Evolutionary conservation across 2,797 vertebrate genomes (phyloP).

Genomic region (Spondyliosoma cantharus): DNA sequence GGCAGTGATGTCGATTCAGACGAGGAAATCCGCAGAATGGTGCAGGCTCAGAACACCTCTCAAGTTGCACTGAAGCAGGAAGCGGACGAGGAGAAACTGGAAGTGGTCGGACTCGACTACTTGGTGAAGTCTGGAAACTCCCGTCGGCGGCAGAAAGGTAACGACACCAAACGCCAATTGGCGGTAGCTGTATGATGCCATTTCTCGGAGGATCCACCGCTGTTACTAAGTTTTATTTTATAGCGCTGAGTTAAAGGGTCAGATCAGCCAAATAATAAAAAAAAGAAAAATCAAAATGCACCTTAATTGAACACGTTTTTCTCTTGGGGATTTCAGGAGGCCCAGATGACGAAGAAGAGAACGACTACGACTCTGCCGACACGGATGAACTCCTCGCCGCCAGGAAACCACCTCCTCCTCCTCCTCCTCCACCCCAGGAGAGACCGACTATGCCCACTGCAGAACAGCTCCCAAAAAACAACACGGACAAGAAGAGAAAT

Average conservation of each 20-base stretch:
- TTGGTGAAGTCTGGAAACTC: slow-evolving; percentile 73
- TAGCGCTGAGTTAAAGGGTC: too few species aligned
- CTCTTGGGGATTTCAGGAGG: slow-evolving; percentile 39
- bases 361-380: slow-evolving; percentile 88
- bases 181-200: too few species aligned
- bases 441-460: not conserved
- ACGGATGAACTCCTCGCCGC: slow-evolving; percentile 91
- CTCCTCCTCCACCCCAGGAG: not conserved
- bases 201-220: not conserved
- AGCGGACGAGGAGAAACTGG: slow-evolving; percentile 80
- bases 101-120: slow-evolving; percentile 88
- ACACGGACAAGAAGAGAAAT: slow-evolving; percentile 20
- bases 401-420: slow-evolving; percentile 68
- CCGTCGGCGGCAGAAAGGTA: slow-evolving; percentile 53
- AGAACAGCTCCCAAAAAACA: not conserved
- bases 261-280: too few species aligned
- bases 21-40: slow-evolving; percentile 84
- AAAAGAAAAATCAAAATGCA: too few species aligned
- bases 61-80: slow-evolving; percentile 35
- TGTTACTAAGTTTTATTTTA: too few species aligned
- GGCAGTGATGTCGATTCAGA: slow-evolving; percentile 86
- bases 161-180: not conserved
- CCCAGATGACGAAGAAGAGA: slow-evolving; percentile 54
- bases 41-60: slow-evolving; percentile 48
- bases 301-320: not conserved